phyloP scores from a whole-genome alignment of 1,140 invertebrate genomes.

The Periplaneta americana region DNA sequence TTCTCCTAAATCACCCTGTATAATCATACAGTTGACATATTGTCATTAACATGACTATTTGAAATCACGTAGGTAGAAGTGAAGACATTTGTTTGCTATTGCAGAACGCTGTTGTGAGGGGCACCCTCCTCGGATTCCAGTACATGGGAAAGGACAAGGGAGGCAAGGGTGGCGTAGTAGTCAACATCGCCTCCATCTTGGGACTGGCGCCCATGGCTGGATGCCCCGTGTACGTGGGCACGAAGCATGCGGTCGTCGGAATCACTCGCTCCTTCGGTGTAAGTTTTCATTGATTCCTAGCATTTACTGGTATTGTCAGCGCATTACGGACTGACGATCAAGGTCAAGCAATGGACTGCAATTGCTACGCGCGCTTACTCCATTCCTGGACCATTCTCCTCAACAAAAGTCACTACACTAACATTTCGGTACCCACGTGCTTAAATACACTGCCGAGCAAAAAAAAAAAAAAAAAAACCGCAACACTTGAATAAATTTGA shows the following conservation, averaged over 20 bases:
- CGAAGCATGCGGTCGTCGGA: constrained; percentile 47
- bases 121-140: constrained; percentile 39
- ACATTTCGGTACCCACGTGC: no score
- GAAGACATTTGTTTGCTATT: constrained; percentile 6
- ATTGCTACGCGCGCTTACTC: no score
- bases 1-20: no score
- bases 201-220: constrained; percentile 38
- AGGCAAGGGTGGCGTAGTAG: constrained; percentile 38
- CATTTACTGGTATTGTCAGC: no score
- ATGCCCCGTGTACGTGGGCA: constrained; percentile 41
- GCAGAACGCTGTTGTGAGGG: constrained; percentile 38
- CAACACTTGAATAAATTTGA: no score
- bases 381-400: no score
- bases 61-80: background rate
- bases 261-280: constrained; percentile 44
- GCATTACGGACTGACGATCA: no score
- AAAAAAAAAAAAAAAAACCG: no score
- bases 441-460: no score
- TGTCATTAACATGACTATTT: background rate
- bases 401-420: no score
- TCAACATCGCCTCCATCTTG: constrained; percentile 40
- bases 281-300: no score
- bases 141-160: constrained; percentile 42
- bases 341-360: no score
- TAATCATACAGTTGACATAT: background rate